Base-by-base conservation (phyloP, 2,113 vertebrate species). In the Pitta sordida region DNA sequence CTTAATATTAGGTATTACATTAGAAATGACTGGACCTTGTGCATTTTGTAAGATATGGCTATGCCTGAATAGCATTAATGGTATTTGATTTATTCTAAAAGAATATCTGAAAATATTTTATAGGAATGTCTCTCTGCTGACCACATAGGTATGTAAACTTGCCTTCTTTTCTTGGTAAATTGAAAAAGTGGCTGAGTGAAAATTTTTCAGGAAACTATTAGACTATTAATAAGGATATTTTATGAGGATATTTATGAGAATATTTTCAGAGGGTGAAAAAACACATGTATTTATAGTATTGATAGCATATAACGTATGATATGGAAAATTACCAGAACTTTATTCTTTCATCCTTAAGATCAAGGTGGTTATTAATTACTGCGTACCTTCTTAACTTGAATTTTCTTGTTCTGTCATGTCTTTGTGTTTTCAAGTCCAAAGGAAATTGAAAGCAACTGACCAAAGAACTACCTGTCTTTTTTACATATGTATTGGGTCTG, bases 201-300 rank as follows among this genome's bases (percentile, higher is more conserved):
- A 73, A 10, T 4, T 39, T 74, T 73, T 43, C 44, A 77, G 64
- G 46, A 77, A 69, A 77, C 15, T 9, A 1, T 62, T 85, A 49
- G 74, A 82, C 58, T 62, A 24, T 84, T 49, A 48, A 69, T 6
- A 13, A 43, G 29, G n/a, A n/a, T n/a, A n/a, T n/a, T n/a, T n/a
- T n/a, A n/a, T n/a, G n/a, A n/a, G n/a, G n/a, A n/a, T n/a, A n/a
- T n/a, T n/a, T n/a, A 14, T 73, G 13, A 52, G 5, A 27, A 26
- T 58, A 36, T 62, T 65, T 11, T 56, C 41, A 63, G 32, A 52
- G 13, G 77, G 20, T 86, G 53, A 88, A 88, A 85, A 85, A 21
- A 22, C 20, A 44, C 11, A n/a, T 0, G 0, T n/a, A 58, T 30
- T 64, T 85, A 43, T 8, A 75, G 4, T 6, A 5, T 9, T 79